Evolutionary conservation across 2,888 invertebrate species (phyloP), one percentile per base, ranked within the genome.

Genomic region (Teleiodes luculella): DNA sequence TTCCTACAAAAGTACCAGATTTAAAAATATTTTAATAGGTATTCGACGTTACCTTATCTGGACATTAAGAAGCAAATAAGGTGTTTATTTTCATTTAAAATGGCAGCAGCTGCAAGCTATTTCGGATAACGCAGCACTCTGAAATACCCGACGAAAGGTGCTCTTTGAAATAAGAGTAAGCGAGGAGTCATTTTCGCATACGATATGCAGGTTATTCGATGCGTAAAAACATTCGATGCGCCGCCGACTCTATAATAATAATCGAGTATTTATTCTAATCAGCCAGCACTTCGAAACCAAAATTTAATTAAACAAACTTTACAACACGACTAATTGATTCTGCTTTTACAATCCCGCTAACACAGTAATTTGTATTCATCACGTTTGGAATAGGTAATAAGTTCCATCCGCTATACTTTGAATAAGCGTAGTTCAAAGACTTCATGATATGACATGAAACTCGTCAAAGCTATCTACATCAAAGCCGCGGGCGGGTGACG

Each of bases 101-200:
- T 54, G 52, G 24, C 53, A 52, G 60, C 68, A 68, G 67, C 65
- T 70, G 71, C 47, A 48, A 53, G 59, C 59, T 66, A 70, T 68
- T 72, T 67, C 62, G 55, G 63, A 68, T 64, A 60, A 57, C 54
- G 61, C 62, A 62, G 59, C 65, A 53, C 39, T 48, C 37, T 28
- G 24, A 11, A 35, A 46, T 36, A 43, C 24, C 45, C 7, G 41
- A 36, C 52, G 52, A 55, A 54, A 57, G 52, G 55, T 58, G 55
- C 30, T 36, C 45, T 54, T 55, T 51, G 54, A 57, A 57, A 58
- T 54, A 48, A 43, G 52, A 54, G n/a, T n/a, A n/a, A n/a, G 36
- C 50, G 37, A 57, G 48, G 30, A 31, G 14, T 18, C 20, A 41
- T 41, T 43, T 43, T 28, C 13, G 24, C n/a, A 28, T 43, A 20